These are phyloP conservation scores for Polietes domitor DNA, from an alignment of 2,888 invertebrate genomes.

Conservation along the genomic window DNA sequence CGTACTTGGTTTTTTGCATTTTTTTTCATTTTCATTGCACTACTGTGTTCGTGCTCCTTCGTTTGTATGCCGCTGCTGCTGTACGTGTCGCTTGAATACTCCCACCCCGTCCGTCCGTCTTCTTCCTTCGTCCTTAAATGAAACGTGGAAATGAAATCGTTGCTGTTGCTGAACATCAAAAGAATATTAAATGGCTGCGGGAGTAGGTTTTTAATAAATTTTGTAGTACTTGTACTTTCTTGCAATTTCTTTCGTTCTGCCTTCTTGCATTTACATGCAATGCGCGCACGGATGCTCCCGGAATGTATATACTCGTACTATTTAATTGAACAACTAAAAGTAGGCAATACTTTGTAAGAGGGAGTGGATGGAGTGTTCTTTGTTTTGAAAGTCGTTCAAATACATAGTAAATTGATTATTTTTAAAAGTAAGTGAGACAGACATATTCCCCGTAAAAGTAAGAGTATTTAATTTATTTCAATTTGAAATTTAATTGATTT, in stretches of 20 bases:
- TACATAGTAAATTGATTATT: too few relatives aligned
- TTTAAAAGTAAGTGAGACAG: too few relatives aligned
- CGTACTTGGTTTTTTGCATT: background rate
- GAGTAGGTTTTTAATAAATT: background rate
- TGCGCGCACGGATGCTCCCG: background rate
- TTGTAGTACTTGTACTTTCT: constrained; percentile 22
- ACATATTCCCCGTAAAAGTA: too few relatives aligned
- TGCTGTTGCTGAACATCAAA: background rate
- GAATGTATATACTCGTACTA: background rate
- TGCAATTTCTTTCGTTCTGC: background rate
- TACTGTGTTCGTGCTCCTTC: too few relatives aligned
- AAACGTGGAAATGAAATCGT: too few relatives aligned
- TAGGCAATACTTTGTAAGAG: constrained; percentile 12
- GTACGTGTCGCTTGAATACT: background rate
- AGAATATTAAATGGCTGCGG: background rate
- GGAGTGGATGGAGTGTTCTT: too few relatives aligned
- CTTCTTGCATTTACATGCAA: background rate
- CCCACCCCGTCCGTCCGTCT: too few relatives aligned
- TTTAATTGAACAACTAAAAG: constrained; percentile 2
- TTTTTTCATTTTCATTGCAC: background rate
- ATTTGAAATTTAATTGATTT: too few relatives aligned
- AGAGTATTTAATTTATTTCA: too few relatives aligned
- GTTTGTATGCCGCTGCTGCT: background rate
- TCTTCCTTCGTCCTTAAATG: too few relatives aligned
- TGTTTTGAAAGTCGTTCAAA: too few relatives aligned